Evolutionary conservation across 2,113 vertebrate genomes (phyloP), one percentile per base, ranked within the genome.

Genomic region (Albula goreensis): DNA sequence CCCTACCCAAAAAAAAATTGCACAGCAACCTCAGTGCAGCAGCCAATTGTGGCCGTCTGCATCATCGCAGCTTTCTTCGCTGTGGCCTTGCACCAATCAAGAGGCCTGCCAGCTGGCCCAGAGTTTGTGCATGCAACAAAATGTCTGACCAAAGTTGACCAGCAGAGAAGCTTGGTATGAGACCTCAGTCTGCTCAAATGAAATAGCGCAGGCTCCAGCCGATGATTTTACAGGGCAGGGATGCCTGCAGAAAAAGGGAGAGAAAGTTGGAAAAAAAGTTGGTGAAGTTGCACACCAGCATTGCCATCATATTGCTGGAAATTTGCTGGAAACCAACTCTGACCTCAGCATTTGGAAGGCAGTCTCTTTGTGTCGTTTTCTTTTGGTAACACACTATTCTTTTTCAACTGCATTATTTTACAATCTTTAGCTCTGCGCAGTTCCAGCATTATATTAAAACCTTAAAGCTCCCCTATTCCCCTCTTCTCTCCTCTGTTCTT

Each of bases 401-500:
- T 79, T 79, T 91, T 87, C 8, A 83, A 90, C 87, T 86, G 81
- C 87, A 86, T 49, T 79, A 9, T 31, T 79, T 79, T 79, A 50
- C 11, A 50, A 10, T 17, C 50, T 17, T 17, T n/a, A 53, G 4
- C 84, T 87, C 83, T 63, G 63, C 56, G 83, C 70, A 4, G 86
- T 57, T 93, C 90, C 88, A 88, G 83, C 50, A 82, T 89, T 89
- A 87, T 88, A 90, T 90, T 91, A 78, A 78, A 9, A 10, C 25
- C 74, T 78, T 41, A 78, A 78, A 78, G 10, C 41, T 41, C 41
- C 74, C 86, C 79, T 80, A 90, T 90, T 1, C 82, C 78, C 78
- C 83, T 89, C 92, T 90, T 90, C 91, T 90, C 91, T 88, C 66
- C 91, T 89, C 80, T 92, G 84, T 89, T 93, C 91, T 90, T 92